phyloP scores from a whole-genome alignment of 2,888 invertebrate genomes.

The Brachycybe producta region DNA sequence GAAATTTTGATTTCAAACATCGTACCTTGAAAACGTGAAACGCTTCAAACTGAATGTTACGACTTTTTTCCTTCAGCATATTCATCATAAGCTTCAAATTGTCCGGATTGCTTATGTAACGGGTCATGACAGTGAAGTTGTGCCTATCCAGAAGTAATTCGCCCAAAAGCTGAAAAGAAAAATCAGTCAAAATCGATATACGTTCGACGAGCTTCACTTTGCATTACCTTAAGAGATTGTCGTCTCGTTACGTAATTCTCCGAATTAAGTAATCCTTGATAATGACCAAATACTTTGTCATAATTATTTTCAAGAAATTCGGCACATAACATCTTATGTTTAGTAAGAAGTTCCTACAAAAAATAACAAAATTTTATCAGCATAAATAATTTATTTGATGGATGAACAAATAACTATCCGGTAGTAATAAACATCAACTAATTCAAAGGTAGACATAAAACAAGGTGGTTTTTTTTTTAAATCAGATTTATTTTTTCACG shows the following conservation, averaged over 20 bases:
- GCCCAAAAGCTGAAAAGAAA: slow-evolving; percentile 55
- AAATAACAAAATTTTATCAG: no score
- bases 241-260: slow-evolving; percentile 99
- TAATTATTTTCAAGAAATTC: slow-evolving; percentile 99
- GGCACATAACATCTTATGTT: slow-evolving; percentile 90
- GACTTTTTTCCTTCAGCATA: slow-evolving; percentile 96
- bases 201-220: slow-evolving; percentile 6
- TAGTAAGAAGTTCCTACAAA: slow-evolving; percentile 73
- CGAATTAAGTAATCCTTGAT: slow-evolving; percentile 92
- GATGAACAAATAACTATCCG: slow-evolving; percentile 23
- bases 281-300: slow-evolving; percentile 93
- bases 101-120: slow-evolving; percentile 98
- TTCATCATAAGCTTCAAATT: slow-evolving; percentile 99
- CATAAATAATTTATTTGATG: no score
- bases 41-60: slow-evolving; percentile 99
- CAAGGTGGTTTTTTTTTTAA: neutral
- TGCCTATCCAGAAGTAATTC: slow-evolving; percentile 95
- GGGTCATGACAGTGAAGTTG: slow-evolving; percentile 97
- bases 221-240: slow-evolving; percentile 93
- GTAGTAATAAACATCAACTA: neutral
- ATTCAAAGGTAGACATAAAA: neutral
- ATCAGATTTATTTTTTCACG: neutral
- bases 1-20: no score
- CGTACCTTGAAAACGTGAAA: slow-evolving; percentile 99
- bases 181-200: slow-evolving; percentile 8